Conservation (phyloP, 2,113 vertebrate species). For the Gymnocephalus cernua region DNA sequence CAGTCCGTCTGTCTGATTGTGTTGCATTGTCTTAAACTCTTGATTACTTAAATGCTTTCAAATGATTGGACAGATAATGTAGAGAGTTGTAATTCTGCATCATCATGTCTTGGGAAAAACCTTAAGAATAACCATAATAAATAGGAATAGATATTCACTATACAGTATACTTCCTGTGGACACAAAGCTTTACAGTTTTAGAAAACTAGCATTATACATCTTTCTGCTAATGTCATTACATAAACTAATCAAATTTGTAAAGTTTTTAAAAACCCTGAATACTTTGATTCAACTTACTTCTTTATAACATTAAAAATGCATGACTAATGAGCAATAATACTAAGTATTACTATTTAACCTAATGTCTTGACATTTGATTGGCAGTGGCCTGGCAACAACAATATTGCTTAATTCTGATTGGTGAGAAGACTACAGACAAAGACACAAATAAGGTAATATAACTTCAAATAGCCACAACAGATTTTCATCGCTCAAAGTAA, state of each 20-base stretch:
- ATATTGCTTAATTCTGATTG: not conserved
- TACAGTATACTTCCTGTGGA: not conserved
- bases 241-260: not conserved
- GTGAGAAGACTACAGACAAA: not conserved
- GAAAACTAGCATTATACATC: not conserved
- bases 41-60: slow-evolving; percentile 53
- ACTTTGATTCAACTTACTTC: not conserved
- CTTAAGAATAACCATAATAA: slow-evolving; percentile 14
- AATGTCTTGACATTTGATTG: not conserved
- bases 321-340: not conserved
- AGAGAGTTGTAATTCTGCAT: slow-evolving; percentile 19
- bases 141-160: not conserved
- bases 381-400: not conserved
- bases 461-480: too few species aligned
- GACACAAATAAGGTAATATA: not conserved
- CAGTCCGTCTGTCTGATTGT: slow-evolving; percentile 58
- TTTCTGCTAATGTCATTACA: not conserved
- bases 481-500: not conserved
- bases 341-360: not conserved
- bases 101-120: not conserved
- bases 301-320: not conserved
- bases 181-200: not conserved
- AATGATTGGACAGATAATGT: slow-evolving; percentile 58
- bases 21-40: slow-evolving; percentile 44
- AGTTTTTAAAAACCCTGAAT: not conserved